These are phyloP conservation scores for Chanos chanos DNA, from an alignment of 2,797 vertebrate species.

Conservation along the genomic window DNA sequence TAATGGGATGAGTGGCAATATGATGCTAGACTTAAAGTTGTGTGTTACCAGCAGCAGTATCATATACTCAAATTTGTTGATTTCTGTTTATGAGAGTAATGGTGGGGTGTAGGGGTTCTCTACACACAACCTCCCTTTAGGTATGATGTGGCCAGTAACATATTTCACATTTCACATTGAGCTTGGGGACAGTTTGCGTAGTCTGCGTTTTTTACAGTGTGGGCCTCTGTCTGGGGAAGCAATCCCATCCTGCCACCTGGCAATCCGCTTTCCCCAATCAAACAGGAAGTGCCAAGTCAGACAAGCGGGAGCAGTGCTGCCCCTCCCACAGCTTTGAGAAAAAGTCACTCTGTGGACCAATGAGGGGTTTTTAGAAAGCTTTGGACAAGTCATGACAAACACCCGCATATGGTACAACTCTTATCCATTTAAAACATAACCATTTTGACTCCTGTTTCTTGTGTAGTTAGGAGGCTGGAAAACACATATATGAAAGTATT, in stretches of 20 bases:
- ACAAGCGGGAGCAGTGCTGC: not conserved
- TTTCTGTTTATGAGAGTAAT: not conserved
- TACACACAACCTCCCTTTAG: slow-evolving; percentile 42
- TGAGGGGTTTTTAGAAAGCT: too few species aligned
- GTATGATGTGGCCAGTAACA: slow-evolving; percentile 47
- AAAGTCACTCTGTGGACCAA: slow-evolving; percentile 8
- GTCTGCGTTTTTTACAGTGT: slow-evolving; percentile 14
- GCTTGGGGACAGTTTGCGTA: slow-evolving; percentile 44
- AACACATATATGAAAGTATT: not conserved
- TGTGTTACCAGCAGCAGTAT: too few species aligned
- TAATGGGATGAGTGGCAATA: too few species aligned
- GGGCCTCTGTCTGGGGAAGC: slow-evolving; percentile 53
- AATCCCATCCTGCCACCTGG: slow-evolving; percentile 50
- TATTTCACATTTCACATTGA: slow-evolving; percentile 37
- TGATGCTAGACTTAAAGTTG: too few species aligned
- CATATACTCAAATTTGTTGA: too few species aligned
- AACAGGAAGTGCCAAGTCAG: slow-evolving; percentile 43
- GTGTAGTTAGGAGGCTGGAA: slow-evolving; percentile 11
- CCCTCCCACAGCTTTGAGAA: too few species aligned
- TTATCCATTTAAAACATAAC: slow-evolving; percentile 7
- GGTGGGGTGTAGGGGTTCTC: slow-evolving; percentile 45
- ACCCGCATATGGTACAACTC: slow-evolving; percentile 12
- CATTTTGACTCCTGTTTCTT: not conserved
- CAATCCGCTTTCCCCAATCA: slow-evolving; percentile 53
- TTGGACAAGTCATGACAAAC: not conserved